phyloP scores from a whole-genome alignment of 2,797 vertebrate species.

The Periparus ater region DNA sequence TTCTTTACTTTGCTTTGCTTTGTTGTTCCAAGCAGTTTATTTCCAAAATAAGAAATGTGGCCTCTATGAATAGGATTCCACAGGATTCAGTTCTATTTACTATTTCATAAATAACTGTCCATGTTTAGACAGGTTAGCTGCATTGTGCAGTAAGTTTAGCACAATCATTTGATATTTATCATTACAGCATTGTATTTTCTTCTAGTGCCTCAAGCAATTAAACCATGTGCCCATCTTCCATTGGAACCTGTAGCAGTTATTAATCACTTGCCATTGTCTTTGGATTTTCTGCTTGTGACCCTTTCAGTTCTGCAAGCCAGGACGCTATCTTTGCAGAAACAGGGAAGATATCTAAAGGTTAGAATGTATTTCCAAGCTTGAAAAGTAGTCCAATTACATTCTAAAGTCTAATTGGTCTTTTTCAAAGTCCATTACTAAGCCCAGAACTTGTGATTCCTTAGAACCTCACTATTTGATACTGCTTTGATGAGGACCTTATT shows the following conservation, averaged over 20 bases:
- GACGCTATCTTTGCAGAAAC: background rate
- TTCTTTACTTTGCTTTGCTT: background rate
- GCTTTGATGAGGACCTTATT: background rate
- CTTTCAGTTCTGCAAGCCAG: slow-evolving; percentile 4
- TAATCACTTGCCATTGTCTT: slow-evolving; percentile 42
- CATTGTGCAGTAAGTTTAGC: background rate
- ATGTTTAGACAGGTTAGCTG: background rate
- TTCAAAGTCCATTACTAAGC: background rate
- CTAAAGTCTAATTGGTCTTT: background rate
- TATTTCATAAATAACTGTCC: background rate
- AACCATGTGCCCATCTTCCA: background rate
- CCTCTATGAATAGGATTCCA: background rate
- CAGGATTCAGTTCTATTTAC: background rate
- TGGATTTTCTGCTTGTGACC: slow-evolving; percentile 11
- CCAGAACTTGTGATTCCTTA: background rate
- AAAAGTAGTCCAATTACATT: background rate
- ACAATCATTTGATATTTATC: slow-evolving; percentile 22
- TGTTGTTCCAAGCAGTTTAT: background rate
- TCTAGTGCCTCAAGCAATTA: slow-evolving; percentile 23
- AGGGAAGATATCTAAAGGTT: background rate
- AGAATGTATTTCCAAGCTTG: background rate
- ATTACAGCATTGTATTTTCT: background rate
- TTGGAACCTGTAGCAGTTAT: slow-evolving; percentile 27
- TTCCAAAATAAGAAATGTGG: background rate
- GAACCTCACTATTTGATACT: background rate